Conservation (phyloP, 2,888 invertebrate species). For the Chouioia cunea region DNA sequence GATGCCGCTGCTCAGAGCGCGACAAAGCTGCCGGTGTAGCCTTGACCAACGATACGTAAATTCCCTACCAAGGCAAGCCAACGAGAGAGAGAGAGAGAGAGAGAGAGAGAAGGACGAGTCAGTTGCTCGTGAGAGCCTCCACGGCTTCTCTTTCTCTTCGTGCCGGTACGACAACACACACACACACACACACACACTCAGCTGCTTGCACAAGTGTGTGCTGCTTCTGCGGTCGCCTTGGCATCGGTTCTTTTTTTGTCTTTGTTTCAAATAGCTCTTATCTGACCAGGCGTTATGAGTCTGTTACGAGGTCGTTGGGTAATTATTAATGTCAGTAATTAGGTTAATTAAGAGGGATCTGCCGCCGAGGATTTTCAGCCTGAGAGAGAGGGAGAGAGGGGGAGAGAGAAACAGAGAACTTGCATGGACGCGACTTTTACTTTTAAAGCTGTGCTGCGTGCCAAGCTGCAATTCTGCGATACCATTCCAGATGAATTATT, state of each 20-base stretch:
- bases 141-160: conserved; percentile 36
- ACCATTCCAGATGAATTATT: too few relatives aligned
- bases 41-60: conserved; percentile 55
- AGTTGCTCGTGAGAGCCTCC: conserved; percentile 39
- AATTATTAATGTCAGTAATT: conserved; percentile 31
- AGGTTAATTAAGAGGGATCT: conserved; percentile 32
- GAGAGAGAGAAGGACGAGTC: conserved; percentile 1
- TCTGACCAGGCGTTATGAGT: conserved; percentile 32
- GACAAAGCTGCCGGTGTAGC: conserved; percentile 45
- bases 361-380: conserved; percentile 1
- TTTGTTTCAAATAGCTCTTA: conserved; percentile 7
- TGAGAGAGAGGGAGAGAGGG: too few relatives aligned
- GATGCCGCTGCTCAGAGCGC: neutral
- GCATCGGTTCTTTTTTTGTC: neutral
- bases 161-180: neutral
- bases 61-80: conserved; percentile 39
- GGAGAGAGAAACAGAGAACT: too few relatives aligned
- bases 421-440: too few relatives aligned
- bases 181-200: neutral
- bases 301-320: conserved; percentile 19
- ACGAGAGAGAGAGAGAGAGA: conserved; percentile 2
- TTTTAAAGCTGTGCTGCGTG: too few relatives aligned
- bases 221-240: conserved; percentile 5
- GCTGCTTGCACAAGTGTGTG: neutral
- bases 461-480: too few relatives aligned